Conservation (phyloP, 2,113 vertebrate genomes). For the Arenaria interpres region DNA sequence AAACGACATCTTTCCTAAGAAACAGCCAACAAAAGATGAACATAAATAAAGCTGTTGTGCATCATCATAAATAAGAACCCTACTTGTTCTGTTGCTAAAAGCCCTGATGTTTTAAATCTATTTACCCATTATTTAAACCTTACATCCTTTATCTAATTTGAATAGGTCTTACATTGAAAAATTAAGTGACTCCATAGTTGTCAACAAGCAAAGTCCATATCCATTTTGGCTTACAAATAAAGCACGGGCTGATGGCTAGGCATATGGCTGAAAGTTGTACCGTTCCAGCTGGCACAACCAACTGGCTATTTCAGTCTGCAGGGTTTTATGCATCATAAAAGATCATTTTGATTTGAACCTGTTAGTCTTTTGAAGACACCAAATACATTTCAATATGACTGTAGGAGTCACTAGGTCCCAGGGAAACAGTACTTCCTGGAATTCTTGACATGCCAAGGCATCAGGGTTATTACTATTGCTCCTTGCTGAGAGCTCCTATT, state of each 20-base stretch:
- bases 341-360: not conserved
- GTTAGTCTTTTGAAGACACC: not conserved
- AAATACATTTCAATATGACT: not conserved
- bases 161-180: not conserved
- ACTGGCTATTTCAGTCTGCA: not conserved
- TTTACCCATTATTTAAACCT: not conserved
- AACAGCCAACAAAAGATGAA: not conserved
- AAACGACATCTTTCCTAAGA: not conserved
- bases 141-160: not conserved
- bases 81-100: not conserved
- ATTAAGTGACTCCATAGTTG: not conserved
- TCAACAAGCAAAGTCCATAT: not conserved
- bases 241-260: not conserved
- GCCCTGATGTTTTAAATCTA: not conserved
- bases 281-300: not conserved
- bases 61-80: not conserved
- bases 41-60: not conserved
- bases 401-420: not conserved
- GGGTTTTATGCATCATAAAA: not conserved
- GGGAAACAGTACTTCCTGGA: not conserved
- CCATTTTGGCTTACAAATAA: not conserved
- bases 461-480: not conserved
- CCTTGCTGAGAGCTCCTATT: not conserved
- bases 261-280: not conserved
- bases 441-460: not conserved